A percentile compares a stretch with the other conserved stretches of the same genome.
Evolutionary conservation across 2,113 vertebrate genomes (phyloP).

Genomic region (Thalassarche chlororhynchos): DNA sequence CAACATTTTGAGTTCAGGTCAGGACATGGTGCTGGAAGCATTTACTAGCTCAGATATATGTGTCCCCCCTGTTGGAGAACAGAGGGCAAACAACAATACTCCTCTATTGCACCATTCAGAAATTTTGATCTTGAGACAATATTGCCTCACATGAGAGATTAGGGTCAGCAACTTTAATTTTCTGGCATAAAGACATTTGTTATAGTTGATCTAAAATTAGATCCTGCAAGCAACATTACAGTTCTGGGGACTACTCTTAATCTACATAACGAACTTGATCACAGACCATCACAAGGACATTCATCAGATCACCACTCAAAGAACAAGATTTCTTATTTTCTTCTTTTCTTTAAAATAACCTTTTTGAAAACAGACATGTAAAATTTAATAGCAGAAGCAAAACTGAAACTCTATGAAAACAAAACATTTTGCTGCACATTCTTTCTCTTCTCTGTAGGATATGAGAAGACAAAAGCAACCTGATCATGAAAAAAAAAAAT

Average conservation of each 20-base stretch:
- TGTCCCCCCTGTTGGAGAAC: neutral
- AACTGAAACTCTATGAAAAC: neutral
- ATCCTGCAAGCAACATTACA: neutral
- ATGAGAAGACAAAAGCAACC: neutral
- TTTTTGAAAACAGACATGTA: neutral
- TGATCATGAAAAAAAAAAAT: neutral
- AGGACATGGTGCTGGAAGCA: neutral
- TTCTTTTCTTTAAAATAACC: neutral
- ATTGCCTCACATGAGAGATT: neutral
- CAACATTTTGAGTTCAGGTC: neutral
- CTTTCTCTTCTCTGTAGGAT: neutral
- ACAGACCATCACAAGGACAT: neutral
- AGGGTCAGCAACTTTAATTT: neutral
- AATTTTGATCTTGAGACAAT: neutral
- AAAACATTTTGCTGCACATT: neutral
- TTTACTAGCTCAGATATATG: neutral
- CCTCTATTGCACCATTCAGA: neutral
- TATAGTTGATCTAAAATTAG: neutral
- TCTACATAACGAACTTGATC: neutral
- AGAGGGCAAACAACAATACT: neutral
- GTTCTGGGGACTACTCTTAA: neutral
- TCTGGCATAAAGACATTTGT: neutral
- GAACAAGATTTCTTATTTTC: neutral
- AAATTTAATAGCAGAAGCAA: neutral
- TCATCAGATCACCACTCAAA: neutral